These are phyloP conservation scores for Hippoglossus stenolepis DNA, from an alignment of 2,113 vertebrate genomes.

Conservation along the genomic window DNA sequence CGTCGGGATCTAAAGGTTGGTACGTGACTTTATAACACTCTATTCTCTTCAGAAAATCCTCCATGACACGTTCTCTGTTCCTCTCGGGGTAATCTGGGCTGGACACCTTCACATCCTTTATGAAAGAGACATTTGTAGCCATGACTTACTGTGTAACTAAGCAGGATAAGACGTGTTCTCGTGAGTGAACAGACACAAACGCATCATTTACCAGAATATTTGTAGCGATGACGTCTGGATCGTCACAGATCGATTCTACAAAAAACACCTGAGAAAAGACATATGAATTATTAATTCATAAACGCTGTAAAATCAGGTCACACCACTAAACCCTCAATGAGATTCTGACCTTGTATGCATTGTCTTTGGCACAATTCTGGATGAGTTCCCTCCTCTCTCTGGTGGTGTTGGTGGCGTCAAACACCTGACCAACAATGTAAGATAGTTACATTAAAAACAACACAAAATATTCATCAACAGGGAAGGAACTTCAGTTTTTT, in stretches of 20 bases:
- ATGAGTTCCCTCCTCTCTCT: slow-evolving; percentile 82
- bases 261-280: slow-evolving; percentile 77
- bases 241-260: slow-evolving; percentile 82
- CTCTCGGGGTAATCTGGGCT: slow-evolving; percentile 96
- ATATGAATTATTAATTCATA: not conserved
- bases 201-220: slow-evolving; percentile 81
- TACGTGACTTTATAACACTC: slow-evolving; percentile 98
- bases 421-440: slow-evolving; percentile 70
- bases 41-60: slow-evolving; percentile 97
- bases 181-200: not conserved
- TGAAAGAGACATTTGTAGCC: slow-evolving; percentile 4
- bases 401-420: slow-evolving; percentile 85
- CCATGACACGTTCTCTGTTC: slow-evolving; percentile 93
- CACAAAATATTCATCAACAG: not conserved
- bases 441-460: not conserved
- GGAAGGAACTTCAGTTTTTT: not conserved
- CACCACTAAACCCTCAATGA: not conserved
- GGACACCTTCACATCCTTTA: slow-evolving; percentile 96
- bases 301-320: not conserved
- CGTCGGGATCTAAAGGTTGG: slow-evolving; percentile 91
- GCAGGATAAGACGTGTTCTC: not conserved
- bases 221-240: slow-evolving; percentile 83
- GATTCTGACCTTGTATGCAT: slow-evolving; percentile 77
- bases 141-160: not conserved
- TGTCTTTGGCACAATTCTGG: slow-evolving; percentile 74